Conservation (phyloP, 2,113 vertebrate species). For the Beaufortia kweichowensis region DNA sequence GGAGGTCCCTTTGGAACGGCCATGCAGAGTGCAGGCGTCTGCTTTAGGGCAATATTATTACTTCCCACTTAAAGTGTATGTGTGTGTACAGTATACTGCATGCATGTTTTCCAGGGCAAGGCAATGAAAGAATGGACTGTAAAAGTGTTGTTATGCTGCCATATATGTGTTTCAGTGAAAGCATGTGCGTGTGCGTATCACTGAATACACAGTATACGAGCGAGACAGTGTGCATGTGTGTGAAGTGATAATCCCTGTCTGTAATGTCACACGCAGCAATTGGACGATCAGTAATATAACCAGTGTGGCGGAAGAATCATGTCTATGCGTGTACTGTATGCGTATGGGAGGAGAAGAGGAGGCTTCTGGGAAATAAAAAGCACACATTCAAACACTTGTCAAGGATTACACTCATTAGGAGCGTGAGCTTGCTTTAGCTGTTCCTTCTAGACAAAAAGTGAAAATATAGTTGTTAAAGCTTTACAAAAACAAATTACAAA, state of each 20-base stretch:
- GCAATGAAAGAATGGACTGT: conserved; percentile 26
- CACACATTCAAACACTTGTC: conserved; percentile 55
- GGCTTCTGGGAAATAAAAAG: conserved; percentile 61
- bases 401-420: not conserved
- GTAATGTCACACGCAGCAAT: conserved; percentile 61
- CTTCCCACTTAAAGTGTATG: conserved; percentile 59
- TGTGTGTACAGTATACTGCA: not conserved
- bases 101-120: conserved; percentile 35
- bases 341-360: conserved; percentile 59
- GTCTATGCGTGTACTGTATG: conserved; percentile 59
- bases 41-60: conserved; percentile 65
- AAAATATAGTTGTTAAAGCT: no score
- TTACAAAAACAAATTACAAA: no score
- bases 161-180: conserved; percentile 40
- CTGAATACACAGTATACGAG: conserved; percentile 7
- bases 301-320: conserved; percentile 68
- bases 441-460: conserved; percentile 1
- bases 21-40: conserved; percentile 64
- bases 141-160: not conserved
- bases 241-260: conserved; percentile 55
- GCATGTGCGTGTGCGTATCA: conserved; percentile 33
- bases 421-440: not conserved
- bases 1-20: conserved; percentile 61
- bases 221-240: conserved; percentile 35
- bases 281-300: conserved; percentile 58